Percentiles rank a stretch among this genome's conserved stretches.
Conservation (phyloP, 2,113 vertebrate genomes). For the Boulengeromyrus knoepffleri region DNA sequence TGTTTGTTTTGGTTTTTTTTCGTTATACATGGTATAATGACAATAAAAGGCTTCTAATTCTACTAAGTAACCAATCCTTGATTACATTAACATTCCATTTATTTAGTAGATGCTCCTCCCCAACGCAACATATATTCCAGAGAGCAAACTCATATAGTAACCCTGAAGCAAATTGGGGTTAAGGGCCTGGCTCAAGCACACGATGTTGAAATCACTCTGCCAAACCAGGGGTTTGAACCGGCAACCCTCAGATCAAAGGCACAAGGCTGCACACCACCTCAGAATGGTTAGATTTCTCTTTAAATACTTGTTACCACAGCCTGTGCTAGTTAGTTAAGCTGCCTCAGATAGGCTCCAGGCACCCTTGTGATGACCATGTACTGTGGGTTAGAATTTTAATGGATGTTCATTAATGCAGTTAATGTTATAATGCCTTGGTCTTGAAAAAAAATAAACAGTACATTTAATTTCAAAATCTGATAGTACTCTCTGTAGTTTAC, state of each 20-base stretch:
- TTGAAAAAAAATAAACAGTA: not conserved
- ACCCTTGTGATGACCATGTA: not conserved
- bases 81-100: not conserved
- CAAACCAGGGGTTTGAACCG: not conserved
- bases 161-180: not conserved
- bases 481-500: not conserved
- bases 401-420: not conserved
- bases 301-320: not conserved
- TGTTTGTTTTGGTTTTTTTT: too few relatives aligned
- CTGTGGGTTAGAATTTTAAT: not conserved
- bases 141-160: not conserved
- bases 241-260: not conserved
- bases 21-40: too few relatives aligned
- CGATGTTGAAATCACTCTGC: not conserved
- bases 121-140: not conserved
- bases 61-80: not conserved
- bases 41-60: too few relatives aligned
- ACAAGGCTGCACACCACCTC: not conserved
- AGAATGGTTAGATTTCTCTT: not conserved
- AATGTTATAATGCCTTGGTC: not conserved
- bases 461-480: not conserved
- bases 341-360: not conserved
- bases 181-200: not conserved
- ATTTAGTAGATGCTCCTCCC: not conserved
- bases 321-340: not conserved